Conservation (phyloP, 2,888 invertebrate genomes). For the Ligdia adustata region DNA sequence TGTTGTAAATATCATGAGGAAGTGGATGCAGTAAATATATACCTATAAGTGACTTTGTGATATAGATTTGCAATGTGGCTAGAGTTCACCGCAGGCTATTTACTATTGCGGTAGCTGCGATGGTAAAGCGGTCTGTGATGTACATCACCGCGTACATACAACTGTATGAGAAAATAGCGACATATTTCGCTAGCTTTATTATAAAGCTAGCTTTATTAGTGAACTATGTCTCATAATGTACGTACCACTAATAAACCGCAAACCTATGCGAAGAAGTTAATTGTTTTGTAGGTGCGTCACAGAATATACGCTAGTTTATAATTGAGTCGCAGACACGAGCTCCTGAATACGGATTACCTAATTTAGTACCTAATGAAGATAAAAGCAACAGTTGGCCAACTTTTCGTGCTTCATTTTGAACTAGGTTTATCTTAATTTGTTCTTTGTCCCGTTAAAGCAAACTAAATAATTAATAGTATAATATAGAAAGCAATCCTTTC, state of each 20-base stretch:
- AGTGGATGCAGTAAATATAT: no score
- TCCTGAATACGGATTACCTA: conserved; percentile 17
- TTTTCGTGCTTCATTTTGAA: conserved; percentile 9
- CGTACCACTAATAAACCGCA: conserved; percentile 33
- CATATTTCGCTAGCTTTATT: conserved; percentile 20
- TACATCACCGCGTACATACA: conserved; percentile 35
- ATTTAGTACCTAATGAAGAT: conserved; percentile 16
- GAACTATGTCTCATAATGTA: no score
- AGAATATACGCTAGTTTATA: conserved; percentile 4
- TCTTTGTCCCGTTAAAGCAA: neutral
- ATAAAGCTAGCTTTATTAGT: no score
- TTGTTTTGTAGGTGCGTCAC: conserved; percentile 13
- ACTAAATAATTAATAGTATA: neutral
- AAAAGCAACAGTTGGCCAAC: conserved; percentile 18
- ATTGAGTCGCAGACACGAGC: conserved; percentile 6
- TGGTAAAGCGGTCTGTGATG: conserved; percentile 40
- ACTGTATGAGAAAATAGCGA: conserved; percentile 1
- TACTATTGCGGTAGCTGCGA: conserved; percentile 39
- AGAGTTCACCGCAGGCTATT: conserved; percentile 37
- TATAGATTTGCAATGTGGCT: conserved; percentile 19
- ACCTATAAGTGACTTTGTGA: no score
- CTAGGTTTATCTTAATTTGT: conserved; percentile 5
- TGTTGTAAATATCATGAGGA: no score
- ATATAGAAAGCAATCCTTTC: no score
- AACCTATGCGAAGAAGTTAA: conserved; percentile 30